Evolutionary conservation across 2,113 vertebrate species (phyloP).

Genomic region (Sisor rabdophorus): DNA sequence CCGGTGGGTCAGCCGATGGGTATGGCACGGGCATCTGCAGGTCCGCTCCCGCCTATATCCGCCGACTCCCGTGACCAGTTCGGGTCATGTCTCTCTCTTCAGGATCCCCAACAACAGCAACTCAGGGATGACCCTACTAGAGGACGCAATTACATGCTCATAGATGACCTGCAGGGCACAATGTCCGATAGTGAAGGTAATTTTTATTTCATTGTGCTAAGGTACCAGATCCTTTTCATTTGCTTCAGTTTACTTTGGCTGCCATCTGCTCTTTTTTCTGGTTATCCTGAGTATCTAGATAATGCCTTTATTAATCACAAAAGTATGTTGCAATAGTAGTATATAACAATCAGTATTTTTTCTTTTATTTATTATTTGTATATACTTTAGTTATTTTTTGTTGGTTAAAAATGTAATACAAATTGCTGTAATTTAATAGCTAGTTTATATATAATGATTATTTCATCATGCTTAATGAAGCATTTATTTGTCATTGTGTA

Average conservation of each 20-base stretch:
- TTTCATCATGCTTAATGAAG: not conserved
- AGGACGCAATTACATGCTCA: slow-evolving; percentile 87
- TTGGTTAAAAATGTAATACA: slow-evolving; percentile 31
- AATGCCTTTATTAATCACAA: slow-evolving; percentile 10
- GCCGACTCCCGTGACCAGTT: slow-evolving; percentile 97
- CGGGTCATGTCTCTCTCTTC: slow-evolving; percentile 93
- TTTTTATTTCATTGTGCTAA: slow-evolving; percentile 63
- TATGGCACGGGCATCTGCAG: slow-evolving; percentile 95
- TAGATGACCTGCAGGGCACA: slow-evolving; percentile 97
- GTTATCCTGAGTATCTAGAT: slow-evolving; percentile 8
- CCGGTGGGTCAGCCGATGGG: slow-evolving; percentile 98
- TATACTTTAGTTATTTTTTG: slow-evolving; percentile 17
- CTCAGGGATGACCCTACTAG: slow-evolving; percentile 91
- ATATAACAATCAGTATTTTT: slow-evolving; percentile 45
- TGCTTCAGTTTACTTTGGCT: slow-evolving; percentile 19
- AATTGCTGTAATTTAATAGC: slow-evolving; percentile 72
- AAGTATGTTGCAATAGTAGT: not conserved
- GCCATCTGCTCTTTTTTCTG: not conserved
- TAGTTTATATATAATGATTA: slow-evolving; percentile 36
- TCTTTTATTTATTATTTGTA: slow-evolving; percentile 47
- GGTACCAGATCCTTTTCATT: slow-evolving; percentile 41
- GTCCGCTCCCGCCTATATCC: slow-evolving; percentile 94
- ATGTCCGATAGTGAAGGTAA: slow-evolving; percentile 99
- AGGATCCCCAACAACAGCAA: slow-evolving; percentile 89
- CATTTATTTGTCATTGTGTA: too few relatives aligned